Evolutionary conservation across 2,888 invertebrate species (phyloP).

Genomic region (Metellina segmentata): DNA sequence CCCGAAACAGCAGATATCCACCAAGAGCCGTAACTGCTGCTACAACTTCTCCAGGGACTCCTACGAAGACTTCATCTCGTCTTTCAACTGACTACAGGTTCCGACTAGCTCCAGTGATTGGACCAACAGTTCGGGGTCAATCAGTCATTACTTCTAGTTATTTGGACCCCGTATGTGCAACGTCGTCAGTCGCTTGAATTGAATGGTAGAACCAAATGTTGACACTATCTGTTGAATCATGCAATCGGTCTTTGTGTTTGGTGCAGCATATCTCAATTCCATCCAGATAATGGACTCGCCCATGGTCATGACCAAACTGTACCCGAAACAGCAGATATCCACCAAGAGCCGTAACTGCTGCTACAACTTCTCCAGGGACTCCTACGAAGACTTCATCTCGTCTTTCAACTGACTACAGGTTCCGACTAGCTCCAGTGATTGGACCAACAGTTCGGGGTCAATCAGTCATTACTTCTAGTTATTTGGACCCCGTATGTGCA

Average conservation of each 20-base stretch:
- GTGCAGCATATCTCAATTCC: not conserved
- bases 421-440: not conserved
- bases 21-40: not conserved
- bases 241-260: too few relatives aligned
- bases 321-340: not conserved
- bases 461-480: not conserved
- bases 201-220: not conserved
- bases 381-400: not conserved
- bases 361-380: not conserved
- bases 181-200: conserved; percentile 1
- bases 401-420: not conserved
- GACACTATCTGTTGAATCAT: too few relatives aligned
- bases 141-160: not conserved
- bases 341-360: not conserved
- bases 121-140: not conserved
- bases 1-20: not conserved
- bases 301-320: not conserved
- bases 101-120: not conserved
- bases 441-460: not conserved
- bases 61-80: not conserved
- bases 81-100: not conserved
- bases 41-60: not conserved
- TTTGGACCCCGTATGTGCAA: not conserved
- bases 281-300: not conserved
- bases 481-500: not conserved